A percentile compares a stretch with the other conserved stretches of the same genome.
Conservation (phyloP, 2,113 vertebrate species). For the Ameiurus melas region DNA sequence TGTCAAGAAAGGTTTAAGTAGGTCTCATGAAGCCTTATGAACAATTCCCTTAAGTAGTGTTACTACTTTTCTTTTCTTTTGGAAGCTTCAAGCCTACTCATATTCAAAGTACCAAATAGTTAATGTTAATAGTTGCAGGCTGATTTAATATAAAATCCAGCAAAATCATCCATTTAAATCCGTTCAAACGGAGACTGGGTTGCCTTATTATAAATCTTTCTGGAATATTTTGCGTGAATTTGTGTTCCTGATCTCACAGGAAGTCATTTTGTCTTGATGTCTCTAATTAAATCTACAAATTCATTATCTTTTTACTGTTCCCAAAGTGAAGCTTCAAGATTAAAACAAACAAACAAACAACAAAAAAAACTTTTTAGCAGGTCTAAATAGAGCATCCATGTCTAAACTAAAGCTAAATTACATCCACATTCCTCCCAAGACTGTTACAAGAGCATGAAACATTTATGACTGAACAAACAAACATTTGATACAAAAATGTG, state of each 20-base stretch:
- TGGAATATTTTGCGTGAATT: neutral
- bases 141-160: neutral
- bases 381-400: neutral
- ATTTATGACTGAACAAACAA: constrained; percentile 4
- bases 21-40: neutral
- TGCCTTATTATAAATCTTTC: neutral
- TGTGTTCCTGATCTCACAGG: neutral
- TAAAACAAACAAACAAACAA: neutral
- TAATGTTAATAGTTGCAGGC: neutral
- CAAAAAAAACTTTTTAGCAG: neutral
- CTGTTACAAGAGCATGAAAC: neutral
- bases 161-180: neutral
- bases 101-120: neutral
- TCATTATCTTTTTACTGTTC: constrained; percentile 7
- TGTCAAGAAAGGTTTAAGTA: neutral
- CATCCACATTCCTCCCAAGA: neutral
- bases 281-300: constrained; percentile 30
- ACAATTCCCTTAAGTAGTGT: no score
- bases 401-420: neutral
- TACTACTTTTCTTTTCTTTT: neutral
- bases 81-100: neutral
- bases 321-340: neutral
- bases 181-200: neutral
- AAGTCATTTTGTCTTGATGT: neutral
- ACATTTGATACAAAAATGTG: neutral